phyloP scores from a whole-genome alignment of 2,113 vertebrate genomes.

The Orcinus orca region DNA sequence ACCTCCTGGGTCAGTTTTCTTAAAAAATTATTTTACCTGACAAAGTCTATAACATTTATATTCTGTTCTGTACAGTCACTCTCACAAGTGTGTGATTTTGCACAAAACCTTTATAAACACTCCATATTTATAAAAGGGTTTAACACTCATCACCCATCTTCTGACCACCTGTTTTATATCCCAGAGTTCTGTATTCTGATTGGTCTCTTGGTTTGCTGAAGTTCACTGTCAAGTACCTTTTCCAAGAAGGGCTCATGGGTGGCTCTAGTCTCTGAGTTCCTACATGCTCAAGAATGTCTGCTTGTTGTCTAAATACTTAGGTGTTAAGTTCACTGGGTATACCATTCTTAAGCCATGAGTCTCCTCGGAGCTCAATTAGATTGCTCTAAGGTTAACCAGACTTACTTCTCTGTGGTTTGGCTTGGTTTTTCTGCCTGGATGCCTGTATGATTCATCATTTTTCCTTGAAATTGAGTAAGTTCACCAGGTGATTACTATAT shows the following conservation, averaged over 20 bases:
- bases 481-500: neutral
- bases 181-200: neutral
- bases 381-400: neutral
- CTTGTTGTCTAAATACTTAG: constrained; percentile 17
- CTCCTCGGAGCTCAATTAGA: neutral
- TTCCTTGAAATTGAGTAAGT: neutral
- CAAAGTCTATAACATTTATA: neutral
- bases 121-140: neutral
- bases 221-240: neutral
- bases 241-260: neutral
- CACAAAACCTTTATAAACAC: neutral
- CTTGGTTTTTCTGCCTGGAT: neutral
- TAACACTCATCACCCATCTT: neutral
- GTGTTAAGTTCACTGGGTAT: neutral
- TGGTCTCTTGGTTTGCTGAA: constrained; percentile 6
- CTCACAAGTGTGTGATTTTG: neutral
- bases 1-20: neutral
- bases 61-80: neutral
- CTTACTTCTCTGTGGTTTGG: neutral
- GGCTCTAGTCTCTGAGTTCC: neutral
- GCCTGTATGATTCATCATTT: neutral
- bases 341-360: neutral
- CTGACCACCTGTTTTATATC: neutral
- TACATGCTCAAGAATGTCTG: neutral
- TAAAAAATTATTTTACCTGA: neutral